Evolutionary conservation across 2,797 vertebrate species (phyloP).

Genomic region (Acanthurus lineatus): DNA sequence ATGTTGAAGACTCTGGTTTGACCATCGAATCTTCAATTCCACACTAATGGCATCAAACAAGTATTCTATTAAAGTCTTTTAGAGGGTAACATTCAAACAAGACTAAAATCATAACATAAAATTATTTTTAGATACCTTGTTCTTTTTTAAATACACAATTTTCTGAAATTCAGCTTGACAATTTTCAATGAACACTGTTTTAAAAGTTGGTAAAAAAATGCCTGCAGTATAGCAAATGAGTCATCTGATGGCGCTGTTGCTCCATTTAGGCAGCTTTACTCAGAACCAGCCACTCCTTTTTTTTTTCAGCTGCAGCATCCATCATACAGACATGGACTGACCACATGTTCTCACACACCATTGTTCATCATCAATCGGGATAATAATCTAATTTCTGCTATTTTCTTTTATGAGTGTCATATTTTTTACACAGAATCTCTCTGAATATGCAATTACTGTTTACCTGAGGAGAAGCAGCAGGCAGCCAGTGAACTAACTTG

Average conservation of each 20-base stretch:
- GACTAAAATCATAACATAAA: background rate
- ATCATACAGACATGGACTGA: conserved; percentile 52
- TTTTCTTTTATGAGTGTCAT: background rate
- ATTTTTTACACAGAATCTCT: background rate
- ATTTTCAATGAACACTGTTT: too few relatives aligned
- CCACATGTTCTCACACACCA: conserved; percentile 49
- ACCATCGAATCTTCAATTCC: background rate
- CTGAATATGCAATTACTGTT: background rate
- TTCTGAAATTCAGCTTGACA: background rate
- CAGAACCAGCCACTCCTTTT: conserved; percentile 73
- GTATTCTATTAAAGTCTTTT: background rate
- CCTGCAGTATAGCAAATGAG: background rate
- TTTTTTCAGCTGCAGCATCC: conserved; percentile 69
- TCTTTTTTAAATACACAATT: background rate
- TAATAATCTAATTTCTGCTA: background rate
- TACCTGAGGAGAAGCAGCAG: background rate
- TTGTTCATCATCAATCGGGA: conserved; percentile 22
- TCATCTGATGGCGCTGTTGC: conserved; percentile 62
- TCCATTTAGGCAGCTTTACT: background rate
- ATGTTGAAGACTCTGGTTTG: background rate
- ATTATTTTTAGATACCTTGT: background rate
- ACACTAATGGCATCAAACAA: background rate
- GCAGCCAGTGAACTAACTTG: background rate
- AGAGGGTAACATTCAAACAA: conserved; percentile 9
- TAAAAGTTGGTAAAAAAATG: background rate